Evolutionary conservation across 2,113 vertebrate species (phyloP), one percentile per base, ranked within the genome.

Genomic region (Arvicanthis niloticus): DNA sequence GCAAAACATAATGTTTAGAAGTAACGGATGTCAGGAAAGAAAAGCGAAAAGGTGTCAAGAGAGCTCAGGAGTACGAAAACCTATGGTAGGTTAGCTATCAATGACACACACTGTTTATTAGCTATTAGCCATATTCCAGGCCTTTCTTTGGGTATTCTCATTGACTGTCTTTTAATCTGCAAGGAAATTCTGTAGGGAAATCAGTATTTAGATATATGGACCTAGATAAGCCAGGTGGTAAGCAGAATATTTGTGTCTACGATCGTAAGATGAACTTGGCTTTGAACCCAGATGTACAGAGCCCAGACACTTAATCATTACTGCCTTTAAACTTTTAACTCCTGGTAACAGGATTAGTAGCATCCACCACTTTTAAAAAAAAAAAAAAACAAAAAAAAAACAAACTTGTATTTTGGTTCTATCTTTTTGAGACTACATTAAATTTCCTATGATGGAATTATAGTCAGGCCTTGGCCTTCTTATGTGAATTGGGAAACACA

Each of bases 401-500:
- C 19, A 62, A 86, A 51, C 5, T 75, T 93, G 10, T 51, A 80
- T 86, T 96, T 96, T 48, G 89, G n/a, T 82, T 92, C 31, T 40
- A 24, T n/a, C 8, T 92, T 89, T 77, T 62, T 96, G 37, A 88
- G 21, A 81, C 31, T 88, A 84, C 65, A 91, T 56, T 12, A 16
- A 42, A 3, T 88, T 93, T 97, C 62, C 19, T 91, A 1, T 86
- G 11, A 94, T 13, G 21, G 7, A 85, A 67, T 93, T 88, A 58
- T 53, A 93, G 12, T 3, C 67, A 89, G 29, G 10, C 16, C 26
- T 34, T 86, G 60, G 11, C 65, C 77, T 90, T 76, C 67, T 87
- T 75, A 48, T 68, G 51, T 88, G 62, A 93, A 85, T 96, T 95
- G 34, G 24, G 16, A 89, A 94, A 42, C 29, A 67, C 51, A 96